phyloP scores from a whole-genome alignment of 2,888 invertebrate species.

The Thymelicus lineola region DNA sequence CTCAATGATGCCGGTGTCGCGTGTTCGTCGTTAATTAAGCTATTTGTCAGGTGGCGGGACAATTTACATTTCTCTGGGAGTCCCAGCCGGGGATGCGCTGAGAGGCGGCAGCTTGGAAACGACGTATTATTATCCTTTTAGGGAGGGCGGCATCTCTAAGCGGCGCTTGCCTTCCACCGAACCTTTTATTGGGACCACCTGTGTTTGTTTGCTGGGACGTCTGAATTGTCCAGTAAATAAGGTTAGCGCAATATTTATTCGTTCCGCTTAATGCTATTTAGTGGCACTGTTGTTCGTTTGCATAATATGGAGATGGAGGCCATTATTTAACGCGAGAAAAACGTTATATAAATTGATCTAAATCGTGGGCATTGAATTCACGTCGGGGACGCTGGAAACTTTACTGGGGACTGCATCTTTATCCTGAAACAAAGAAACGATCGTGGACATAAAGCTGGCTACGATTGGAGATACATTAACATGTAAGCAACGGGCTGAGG shows the following conservation, averaged over 20 bases:
- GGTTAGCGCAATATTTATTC: constrained; percentile 78
- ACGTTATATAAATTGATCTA: constrained; percentile 41
- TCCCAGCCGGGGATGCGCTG: constrained; percentile 68
- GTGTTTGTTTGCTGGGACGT: constrained; percentile 78
- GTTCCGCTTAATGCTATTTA: constrained; percentile 75
- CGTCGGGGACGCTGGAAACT: constrained; percentile 60
- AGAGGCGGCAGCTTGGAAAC: constrained; percentile 70
- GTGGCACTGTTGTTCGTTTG: constrained; percentile 73
- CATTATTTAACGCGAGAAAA: constrained; percentile 74
- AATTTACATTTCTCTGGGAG: constrained; percentile 81
- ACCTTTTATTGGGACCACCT: constrained; percentile 84
- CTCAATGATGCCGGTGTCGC: constrained; percentile 72
- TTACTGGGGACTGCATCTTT: constrained; percentile 50
- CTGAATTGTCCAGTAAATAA: constrained; percentile 85
- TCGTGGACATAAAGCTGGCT: constrained; percentile 53
- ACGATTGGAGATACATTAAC: constrained; percentile 64
- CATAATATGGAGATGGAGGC: constrained; percentile 71
- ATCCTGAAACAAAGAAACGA: constrained; percentile 40
- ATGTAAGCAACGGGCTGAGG: constrained; percentile 60
- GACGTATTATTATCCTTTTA: constrained; percentile 85
- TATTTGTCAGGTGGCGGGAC: constrained; percentile 80
- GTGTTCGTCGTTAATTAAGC: constrained; percentile 83
- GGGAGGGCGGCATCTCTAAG: constrained; percentile 80
- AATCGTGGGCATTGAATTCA: constrained; percentile 39
- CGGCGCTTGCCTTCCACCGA: constrained; percentile 68